Evolutionary conservation across 2,888 invertebrate species (phyloP).

Genomic region (Campopleginae sp.): DNA sequence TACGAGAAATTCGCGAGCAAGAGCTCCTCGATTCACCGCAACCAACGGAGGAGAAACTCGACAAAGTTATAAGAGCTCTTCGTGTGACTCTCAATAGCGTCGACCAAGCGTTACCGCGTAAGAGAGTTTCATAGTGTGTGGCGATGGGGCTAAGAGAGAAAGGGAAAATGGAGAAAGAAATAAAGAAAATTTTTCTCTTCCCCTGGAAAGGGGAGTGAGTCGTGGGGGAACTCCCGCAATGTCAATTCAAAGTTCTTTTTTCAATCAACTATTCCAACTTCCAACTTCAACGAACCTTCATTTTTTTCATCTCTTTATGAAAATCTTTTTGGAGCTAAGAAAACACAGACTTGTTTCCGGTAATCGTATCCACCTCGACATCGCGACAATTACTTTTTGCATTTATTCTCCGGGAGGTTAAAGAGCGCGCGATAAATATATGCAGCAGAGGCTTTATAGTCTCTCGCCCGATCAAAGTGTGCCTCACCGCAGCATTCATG

Average conservation of each 20-base stretch:
- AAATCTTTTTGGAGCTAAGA: neutral
- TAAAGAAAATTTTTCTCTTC: neutral
- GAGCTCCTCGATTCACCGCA: conserved; percentile 34
- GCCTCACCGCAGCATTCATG: neutral
- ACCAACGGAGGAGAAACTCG: conserved; percentile 33
- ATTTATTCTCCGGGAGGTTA: neutral
- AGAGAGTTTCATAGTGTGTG: neutral
- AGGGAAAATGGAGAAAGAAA: conserved; percentile 3
- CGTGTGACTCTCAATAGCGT: conserved; percentile 58
- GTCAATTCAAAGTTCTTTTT: conserved; percentile 13
- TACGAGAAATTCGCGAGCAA: conserved; percentile 32
- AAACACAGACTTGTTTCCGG: neutral
- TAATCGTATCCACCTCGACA: neutral
- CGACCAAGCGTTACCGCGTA: conserved; percentile 33
- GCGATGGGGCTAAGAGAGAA: neutral
- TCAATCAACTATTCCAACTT: neutral
- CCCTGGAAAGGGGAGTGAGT: neutral
- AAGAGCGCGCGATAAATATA: neutral
- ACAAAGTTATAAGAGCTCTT: conserved; percentile 57
- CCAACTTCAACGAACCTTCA: neutral
- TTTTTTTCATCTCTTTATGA: neutral
- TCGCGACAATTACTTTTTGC: neutral
- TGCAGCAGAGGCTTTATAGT: no score
- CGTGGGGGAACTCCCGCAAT: neutral
- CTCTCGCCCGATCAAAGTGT: neutral